Base-by-base conservation (phyloP, 2,113 vertebrate genomes). In the Pycnonotus jocosus region DNA sequence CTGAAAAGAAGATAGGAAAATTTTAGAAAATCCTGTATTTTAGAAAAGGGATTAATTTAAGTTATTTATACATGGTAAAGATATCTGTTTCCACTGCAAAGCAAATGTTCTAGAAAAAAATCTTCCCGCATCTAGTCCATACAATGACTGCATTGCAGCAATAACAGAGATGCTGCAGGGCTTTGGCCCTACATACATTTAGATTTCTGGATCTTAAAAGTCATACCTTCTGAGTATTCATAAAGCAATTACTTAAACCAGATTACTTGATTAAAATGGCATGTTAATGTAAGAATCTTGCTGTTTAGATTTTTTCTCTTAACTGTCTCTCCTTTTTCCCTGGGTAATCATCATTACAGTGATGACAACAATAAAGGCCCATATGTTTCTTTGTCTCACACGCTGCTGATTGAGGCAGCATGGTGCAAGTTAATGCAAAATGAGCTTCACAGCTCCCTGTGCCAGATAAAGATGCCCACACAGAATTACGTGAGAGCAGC, bases 361-460 rank as follows among this genome's bases (percentile, higher is more conserved):
- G 88, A 93, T 74, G 85, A 81, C 79, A 89, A 70, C 6, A 18
- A 88, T 86, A 92, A 90, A 83, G 76, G 44, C 64, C 85, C 92
- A 88, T 80, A 86, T 88, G 94, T 74, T 96, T 88, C 95, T 96
- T 93, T 95, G 90, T 94, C 82, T 94, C 71, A 31, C 24, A 5
- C 0, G 1, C 72, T 92, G 92, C 86, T 51, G 80, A 92, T 53
- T 74, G 90, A 90, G 79, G 38, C 62, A 93, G 79, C 0, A 3
- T 56, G 76, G 38, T 78, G 91, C 68, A 83, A 95, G 85, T 66
- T 78, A 71, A 82, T 38, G 44, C 51, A 86, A 62, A 90, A 95
- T 3, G 37, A 78, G 88, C 64, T 74, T 50, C 64, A 27, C 25
- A 93, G 83, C 68, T 37, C 64, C 10, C 24, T 40, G 48, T 66